phyloP scores from a whole-genome alignment of 1,140 invertebrate genomes.

The Caenorhabditis briggsae region DNA sequence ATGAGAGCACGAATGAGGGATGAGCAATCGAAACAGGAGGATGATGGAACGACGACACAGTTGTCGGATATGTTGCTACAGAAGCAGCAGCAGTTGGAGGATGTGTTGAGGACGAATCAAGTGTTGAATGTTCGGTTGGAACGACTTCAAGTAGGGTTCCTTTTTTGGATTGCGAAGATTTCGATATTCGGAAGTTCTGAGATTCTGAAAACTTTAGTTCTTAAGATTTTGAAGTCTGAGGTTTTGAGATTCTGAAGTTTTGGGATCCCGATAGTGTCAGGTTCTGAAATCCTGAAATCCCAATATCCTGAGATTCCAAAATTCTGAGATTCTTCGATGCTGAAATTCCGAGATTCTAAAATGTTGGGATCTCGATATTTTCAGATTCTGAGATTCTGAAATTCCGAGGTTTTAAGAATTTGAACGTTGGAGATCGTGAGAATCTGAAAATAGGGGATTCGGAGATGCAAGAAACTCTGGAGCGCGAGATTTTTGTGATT shows the following conservation, averaged over 20 bases:
- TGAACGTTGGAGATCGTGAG: no score
- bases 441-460: no score
- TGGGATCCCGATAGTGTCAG: no score
- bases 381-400: not conserved
- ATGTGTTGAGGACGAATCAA: slow-evolving; percentile 58
- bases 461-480: no score
- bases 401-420: no score
- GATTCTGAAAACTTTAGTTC: no score
- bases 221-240: no score
- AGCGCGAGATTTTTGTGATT: no score
- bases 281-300: no score
- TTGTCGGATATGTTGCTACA: slow-evolving; percentile 51
- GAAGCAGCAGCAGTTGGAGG: slow-evolving; percentile 62
- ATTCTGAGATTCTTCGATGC: not conserved
- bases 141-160: slow-evolving; percentile 33
- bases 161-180: not conserved
- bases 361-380: no score
- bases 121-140: slow-evolving; percentile 52
- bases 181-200: not conserved
- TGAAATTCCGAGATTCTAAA: not conserved
- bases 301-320: no score
- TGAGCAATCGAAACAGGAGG: slow-evolving; percentile 8
- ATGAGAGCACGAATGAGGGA: slow-evolving; percentile 4
- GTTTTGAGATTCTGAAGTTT: no score
- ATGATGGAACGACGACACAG: slow-evolving; percentile 31